Conservation (phyloP, 2,113 vertebrate species). For the Heterotilapia buettikoferi region DNA sequence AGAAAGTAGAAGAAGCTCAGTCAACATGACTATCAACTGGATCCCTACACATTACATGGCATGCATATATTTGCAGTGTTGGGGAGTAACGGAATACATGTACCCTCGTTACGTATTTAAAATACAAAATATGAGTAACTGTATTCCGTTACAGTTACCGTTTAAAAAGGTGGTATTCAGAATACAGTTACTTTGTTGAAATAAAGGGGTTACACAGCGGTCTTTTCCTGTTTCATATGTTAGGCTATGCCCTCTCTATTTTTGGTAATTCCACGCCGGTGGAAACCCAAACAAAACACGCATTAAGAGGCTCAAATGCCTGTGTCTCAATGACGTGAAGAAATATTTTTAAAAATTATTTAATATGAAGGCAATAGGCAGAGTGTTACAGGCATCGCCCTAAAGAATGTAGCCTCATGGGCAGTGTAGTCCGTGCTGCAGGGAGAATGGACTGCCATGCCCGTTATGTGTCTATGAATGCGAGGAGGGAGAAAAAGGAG, state of each 20-base stretch:
- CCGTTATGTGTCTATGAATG: rapidly evolving
- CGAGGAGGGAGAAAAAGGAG: background rate
- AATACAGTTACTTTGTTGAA: background rate
- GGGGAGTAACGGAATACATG: background rate
- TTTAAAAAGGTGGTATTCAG: background rate
- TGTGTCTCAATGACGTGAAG: too few relatives aligned
- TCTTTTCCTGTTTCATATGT: background rate
- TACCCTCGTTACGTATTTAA: rapidly evolving
- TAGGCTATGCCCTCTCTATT: too few relatives aligned
- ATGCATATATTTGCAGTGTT: background rate
- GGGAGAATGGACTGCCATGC: background rate
- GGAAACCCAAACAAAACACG: too few relatives aligned
- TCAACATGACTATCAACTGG: background rate
- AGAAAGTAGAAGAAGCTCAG: background rate
- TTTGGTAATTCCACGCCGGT: too few relatives aligned
- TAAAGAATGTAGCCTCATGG: background rate
- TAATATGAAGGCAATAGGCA: background rate
- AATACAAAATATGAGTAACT: background rate
- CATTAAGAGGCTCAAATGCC: too few relatives aligned
- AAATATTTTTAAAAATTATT: background rate
- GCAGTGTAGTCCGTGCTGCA: background rate
- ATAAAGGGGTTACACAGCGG: rapidly evolving
- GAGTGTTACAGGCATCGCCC: background rate
- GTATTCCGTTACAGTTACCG: rapidly evolving
- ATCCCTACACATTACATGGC: background rate